Evolutionary conservation across 2,113 vertebrate species (phyloP).

Genomic region (Elachura formosa): DNA sequence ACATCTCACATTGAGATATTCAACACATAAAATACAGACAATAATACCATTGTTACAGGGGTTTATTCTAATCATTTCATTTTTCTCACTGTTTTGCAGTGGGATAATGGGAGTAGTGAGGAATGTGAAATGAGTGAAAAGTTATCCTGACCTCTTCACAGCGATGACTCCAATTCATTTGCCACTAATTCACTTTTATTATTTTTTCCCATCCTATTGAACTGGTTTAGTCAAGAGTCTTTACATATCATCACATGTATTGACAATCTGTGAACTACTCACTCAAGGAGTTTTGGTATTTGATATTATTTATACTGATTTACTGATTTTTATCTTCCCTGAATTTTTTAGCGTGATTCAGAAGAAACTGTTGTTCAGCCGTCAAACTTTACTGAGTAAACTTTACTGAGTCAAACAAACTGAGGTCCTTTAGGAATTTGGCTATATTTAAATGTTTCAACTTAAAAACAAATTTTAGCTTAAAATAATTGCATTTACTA

Average conservation of each 20-base stretch:
- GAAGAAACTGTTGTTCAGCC: fast-evolving
- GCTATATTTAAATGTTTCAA: not conserved
- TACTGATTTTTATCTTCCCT: not conserved
- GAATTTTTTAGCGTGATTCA: not conserved
- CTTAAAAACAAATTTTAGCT: not conserved
- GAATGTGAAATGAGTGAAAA: not conserved
- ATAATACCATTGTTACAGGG: not conserved
- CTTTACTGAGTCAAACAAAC: no score
- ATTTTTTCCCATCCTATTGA: not conserved
- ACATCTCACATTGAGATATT: not conserved
- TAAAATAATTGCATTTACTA: not conserved
- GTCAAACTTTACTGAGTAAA: not conserved
- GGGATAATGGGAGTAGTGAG: not conserved
- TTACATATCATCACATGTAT: not conserved
- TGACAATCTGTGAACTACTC: not conserved
- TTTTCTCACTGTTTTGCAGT: not conserved
- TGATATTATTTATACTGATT: not conserved
- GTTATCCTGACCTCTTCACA: not conserved
- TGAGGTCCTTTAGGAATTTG: not conserved
- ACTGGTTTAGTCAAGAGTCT: not conserved
- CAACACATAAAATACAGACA: not conserved
- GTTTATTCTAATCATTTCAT: not conserved
- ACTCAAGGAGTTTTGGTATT: not conserved
- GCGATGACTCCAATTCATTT: not conserved
- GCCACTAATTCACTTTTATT: not conserved